Percentiles rank a stretch among this genome's conserved stretches.
Evolutionary conservation across 2,888 invertebrate species (phyloP).

Genomic region (Drosophila basisetae): DNA sequence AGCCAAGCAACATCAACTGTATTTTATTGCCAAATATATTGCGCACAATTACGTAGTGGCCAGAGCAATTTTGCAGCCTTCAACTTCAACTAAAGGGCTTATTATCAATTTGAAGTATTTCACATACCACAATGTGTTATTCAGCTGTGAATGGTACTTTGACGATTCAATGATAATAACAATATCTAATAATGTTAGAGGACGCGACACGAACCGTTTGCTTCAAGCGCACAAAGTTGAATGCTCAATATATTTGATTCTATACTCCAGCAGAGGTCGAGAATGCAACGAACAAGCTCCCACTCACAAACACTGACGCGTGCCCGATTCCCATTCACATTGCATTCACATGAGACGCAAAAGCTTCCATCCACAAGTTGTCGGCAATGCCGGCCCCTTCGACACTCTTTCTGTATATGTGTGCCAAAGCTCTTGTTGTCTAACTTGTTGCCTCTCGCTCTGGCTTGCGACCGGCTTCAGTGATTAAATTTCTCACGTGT

Average conservation of each 20-base stretch:
- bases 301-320: conserved; percentile 43
- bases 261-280: conserved; percentile 14
- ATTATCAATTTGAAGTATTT: not conserved
- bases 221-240: conserved; percentile 64
- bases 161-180: not conserved
- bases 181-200: not conserved
- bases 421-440: conserved; percentile 26
- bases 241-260: conserved; percentile 47
- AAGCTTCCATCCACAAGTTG: conserved; percentile 42
- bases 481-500: conserved; percentile 74
- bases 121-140: conserved; percentile 8
- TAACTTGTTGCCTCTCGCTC: conserved; percentile 25
- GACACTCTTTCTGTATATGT: conserved; percentile 15
- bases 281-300: conserved; percentile 30
- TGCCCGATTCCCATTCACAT: conserved; percentile 57
- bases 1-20: conserved; percentile 4
- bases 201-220: conserved; percentile 57
- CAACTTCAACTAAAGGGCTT: not conserved
- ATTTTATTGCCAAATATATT: conserved; percentile 9
- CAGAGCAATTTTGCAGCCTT: not conserved
- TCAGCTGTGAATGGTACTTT: conserved; percentile 14
- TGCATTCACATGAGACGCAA: conserved; percentile 64
- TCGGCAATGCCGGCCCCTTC: conserved; percentile 26
- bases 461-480: conserved; percentile 5
- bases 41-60: not conserved